Base-by-base conservation (phyloP, 2,888 invertebrate genomes). In the Cephus nigrinus region DNA sequence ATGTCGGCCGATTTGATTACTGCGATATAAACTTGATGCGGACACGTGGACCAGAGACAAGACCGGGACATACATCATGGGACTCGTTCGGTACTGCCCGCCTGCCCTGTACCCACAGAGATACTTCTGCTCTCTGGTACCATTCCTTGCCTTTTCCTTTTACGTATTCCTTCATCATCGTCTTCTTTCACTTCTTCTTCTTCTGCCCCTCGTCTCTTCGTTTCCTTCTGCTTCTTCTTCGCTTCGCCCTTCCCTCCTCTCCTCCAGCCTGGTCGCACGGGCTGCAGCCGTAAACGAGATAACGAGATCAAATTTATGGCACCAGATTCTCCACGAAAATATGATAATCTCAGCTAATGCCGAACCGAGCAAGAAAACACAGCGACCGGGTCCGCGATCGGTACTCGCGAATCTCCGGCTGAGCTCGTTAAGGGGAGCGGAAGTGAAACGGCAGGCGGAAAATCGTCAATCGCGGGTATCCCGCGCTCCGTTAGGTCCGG, bases 291-390 rank as follows among this genome's bases (percentile, higher is more conserved):
- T 88, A 89, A 91, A 90, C 89, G 90, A 91, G 91, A 91, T 91
- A 91, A 91, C 91, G 91, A 91, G 91, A 91, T 91, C 90, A 90
- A 91, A 91, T 91, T 91, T 91, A 91, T 90, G 90, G 88, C 88
- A 86, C 83, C 87, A 88, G 90, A 89, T 90, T 87, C 86, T 83
- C 86, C 86, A 88, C 89, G 86, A 89, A 90, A 90, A 90, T 90
- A 90, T 89, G 90, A 91, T 90, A 90, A 90, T 91, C 90, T 87
- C 86, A 83, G 87, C 88, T 89, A 90, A 90, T 89, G 89, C 90
- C 88, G 84, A 88, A 87, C 83, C 82, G 85, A 55, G 84, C 84
- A 80, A 83, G 82, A 82, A 82, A 83, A 55, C 55, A 55, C 55
- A 55, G 23, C 55, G 55, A 55, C 55, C 0, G 23, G 9, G 55